A percentile compares a stretch with the other conserved stretches of the same genome.
Evolutionary conservation across 2,797 vertebrate species (phyloP).

Genomic region (Hapalemur alaotrensis): DNA sequence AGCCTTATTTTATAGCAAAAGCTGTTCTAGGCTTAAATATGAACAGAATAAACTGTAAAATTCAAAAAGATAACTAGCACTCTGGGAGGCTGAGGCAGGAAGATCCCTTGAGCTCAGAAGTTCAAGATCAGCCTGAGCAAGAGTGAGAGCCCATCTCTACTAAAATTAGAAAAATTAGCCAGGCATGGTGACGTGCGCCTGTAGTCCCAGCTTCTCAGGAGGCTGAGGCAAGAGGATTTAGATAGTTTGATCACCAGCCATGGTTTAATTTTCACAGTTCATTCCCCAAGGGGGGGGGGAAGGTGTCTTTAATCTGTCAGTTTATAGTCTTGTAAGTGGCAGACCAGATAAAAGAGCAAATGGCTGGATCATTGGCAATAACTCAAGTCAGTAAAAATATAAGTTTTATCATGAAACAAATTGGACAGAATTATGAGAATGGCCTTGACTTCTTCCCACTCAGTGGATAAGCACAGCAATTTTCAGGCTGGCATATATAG

Average conservation of each 20-base stretch:
- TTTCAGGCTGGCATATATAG: not conserved
- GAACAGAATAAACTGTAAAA: not conserved
- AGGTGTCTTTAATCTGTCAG: not conserved
- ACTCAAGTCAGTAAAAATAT: not conserved
- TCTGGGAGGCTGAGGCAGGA: no score
- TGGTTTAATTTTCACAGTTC: not conserved
- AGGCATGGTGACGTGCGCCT: fast-evolving
- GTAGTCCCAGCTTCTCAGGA: not conserved
- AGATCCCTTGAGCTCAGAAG: no score
- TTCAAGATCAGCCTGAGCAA: not conserved
- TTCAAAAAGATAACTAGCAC: not conserved
- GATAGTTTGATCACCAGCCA: not conserved
- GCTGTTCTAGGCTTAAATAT: not conserved
- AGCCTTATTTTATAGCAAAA: constrained; percentile 30
- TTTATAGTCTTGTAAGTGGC: not conserved
- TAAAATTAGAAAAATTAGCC: not conserved
- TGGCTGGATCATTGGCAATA: not conserved
- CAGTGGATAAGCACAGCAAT: not conserved
- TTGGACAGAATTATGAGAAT: not conserved
- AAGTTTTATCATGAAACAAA: not conserved
- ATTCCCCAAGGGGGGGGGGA: not conserved
- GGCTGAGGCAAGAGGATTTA: not conserved
- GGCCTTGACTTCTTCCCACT: not conserved
- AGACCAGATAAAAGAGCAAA: not conserved
- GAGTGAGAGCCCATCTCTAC: not conserved